Base-by-base conservation (phyloP, 2,113 vertebrate species). In the Apodemus sylvaticus region DNA sequence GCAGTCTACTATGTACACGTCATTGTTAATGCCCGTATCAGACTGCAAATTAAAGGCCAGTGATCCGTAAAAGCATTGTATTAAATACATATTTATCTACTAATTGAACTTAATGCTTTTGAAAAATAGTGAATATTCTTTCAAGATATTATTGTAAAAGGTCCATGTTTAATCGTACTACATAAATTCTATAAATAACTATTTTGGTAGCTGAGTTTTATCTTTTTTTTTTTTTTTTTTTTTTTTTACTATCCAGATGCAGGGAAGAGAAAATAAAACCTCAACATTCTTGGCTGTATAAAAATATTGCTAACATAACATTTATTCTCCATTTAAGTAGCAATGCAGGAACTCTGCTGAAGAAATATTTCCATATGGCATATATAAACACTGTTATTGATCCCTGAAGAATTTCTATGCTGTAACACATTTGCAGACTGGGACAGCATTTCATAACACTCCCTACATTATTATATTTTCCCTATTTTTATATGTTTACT, bases 301-400 rank as follows among this genome's bases (percentile, higher is more conserved):
- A 97, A 97, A 97, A 96, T 96, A 97, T 90, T 96, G 94, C 96
- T 95, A 96, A 93, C 79, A 92, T 93, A 97, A 97, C 87, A 96
- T 96, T 97, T 97, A 96, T 95, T 95, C 87, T 95, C 89, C 70
- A 92, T 96, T 97, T 97, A 97, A 92, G 86, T 86, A 96, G 92
- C 90, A 94, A 90, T 94, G 76, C 83, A 96, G 51, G 85, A 83
- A 82, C 60, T 91, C 39, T 86, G 74, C 53, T 87, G 86, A 97
- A 77, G 79, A 97, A 93, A 77, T 95, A 96, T 97, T 93, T 97
- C 96, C 97, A 97, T 96, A 97, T 58, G 90, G 93, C 90, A 93
- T 88, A 34, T 85, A 96, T 97, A 97, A 97, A 96, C 79, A 86
- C 53, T 26, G 36, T 94, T 96, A 97, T 91, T 95, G 87, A 93